Evolutionary conservation across 1,140 invertebrate genomes (phyloP), one percentile per base, ranked within the genome.

Genomic region (Saccostrea glomerata): DNA sequence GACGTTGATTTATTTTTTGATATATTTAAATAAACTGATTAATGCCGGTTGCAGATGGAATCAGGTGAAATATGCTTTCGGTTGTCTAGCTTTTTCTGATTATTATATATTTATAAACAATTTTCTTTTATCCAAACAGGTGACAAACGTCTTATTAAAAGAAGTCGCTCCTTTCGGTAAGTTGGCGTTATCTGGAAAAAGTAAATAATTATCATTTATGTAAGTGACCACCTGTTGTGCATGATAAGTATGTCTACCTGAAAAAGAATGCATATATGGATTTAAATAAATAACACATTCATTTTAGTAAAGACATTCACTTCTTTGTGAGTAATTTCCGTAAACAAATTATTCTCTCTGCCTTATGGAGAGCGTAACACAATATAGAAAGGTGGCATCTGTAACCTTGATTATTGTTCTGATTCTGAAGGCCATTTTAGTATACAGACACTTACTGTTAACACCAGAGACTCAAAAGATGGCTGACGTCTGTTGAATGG

Each of bases 281-380:
- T 36, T 77, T 77, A 36, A 77, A 63, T 63, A 63, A 63, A 63
- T 63, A n/a, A 63, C 58, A 63, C 58, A 63, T 63, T 63, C 58
- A 63, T 63, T 20, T 63, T n/a, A 63, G 17, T 17, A 63, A 63
- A 63, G 58, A 20, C 58, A 17, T 20, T 63, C n/a, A 63, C 58
- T 63, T 63, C 12, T 30, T 25, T 15, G 70, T 77, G 70, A 77
- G 70, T 77, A 77, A 77, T 77, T 77, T 77, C 70, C 70, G 70
- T 77, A 77, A 77, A 77, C 70, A 77, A 30, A 30, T 63, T 63
- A 63, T 63, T 63, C 58, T 63, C n/a, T 63, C 58, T 63, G 58
- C 20, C 58, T 23, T 11, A 30, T 77, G 13, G 20, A 17, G 70
- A 77, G 13, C 12, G 25, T 7, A 15, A 77, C 30, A 77, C 70